Percentiles rank a stretch among this genome's conserved stretches.
These are phyloP conservation scores for Cheiracanthium punctorium DNA, from an alignment of 2,888 invertebrate genomes.

Conservation along the genomic window DNA sequence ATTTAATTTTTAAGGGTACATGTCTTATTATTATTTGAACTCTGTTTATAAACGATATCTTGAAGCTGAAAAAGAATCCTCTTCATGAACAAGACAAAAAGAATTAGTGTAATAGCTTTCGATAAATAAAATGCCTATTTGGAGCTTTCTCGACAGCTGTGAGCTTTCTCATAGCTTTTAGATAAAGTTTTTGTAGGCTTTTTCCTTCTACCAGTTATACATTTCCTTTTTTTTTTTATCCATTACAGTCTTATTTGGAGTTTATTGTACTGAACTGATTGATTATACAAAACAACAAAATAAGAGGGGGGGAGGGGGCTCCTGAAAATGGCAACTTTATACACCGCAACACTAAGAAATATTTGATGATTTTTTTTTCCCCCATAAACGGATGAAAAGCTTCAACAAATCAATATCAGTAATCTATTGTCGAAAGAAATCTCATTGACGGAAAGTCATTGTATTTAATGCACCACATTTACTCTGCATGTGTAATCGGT, in stretches of 20 bases:
- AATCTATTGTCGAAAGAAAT: not conserved
- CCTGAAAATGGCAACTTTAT: not conserved
- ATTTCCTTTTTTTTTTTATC: not conserved
- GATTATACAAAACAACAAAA: not conserved
- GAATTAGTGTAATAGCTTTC: not conserved
- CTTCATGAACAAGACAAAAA: not conserved
- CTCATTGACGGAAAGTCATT: not conserved
- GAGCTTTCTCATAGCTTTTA: conserved; percentile 75
- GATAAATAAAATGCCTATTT: conserved; percentile 10
- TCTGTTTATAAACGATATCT: too few relatives aligned
- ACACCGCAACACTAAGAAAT: not conserved
- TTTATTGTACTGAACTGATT: not conserved
- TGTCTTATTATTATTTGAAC: not conserved
- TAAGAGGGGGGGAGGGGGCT: not conserved
- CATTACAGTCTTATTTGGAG: not conserved
- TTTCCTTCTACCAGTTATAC: not conserved
- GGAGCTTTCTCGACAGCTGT: conserved; percentile 16
- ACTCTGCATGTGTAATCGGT: not conserved
- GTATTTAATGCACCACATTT: not conserved
- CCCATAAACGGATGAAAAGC: not conserved
- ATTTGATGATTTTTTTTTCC: not conserved
- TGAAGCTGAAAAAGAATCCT: not conserved
- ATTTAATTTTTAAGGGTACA: not conserved
- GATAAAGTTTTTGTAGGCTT: conserved; percentile 2
- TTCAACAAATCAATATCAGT: not conserved